phyloP scores from a whole-genome alignment of 2,888 invertebrate genomes.

The Caenorhabditis virilis region DNA sequence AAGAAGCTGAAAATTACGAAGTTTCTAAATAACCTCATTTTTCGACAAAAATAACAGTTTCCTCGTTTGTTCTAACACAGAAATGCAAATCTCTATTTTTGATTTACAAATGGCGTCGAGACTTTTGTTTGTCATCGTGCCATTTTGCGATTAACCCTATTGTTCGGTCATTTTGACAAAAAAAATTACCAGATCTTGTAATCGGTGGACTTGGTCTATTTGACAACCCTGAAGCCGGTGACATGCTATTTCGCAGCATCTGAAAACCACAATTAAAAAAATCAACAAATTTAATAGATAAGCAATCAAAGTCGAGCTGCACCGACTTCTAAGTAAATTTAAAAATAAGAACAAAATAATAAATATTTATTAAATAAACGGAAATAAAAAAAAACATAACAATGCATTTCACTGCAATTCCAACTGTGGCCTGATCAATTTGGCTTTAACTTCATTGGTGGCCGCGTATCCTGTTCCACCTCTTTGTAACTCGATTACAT shows the following conservation, averaged over 20 bases:
- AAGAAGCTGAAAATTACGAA: too few relatives aligned
- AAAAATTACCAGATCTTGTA: conserved; percentile 20
- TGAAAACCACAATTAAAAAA: not conserved
- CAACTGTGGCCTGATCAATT: conserved; percentile 61
- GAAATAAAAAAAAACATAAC: not conserved
- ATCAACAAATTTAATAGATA: not conserved
- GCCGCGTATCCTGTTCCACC: conserved; percentile 74
- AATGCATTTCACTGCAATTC: conserved; percentile 52
- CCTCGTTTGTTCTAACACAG: too few relatives aligned
- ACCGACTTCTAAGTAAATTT: conserved; percentile 13
- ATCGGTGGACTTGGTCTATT: conserved; percentile 16
- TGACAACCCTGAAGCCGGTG: conserved; percentile 15
- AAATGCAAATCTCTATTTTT: not conserved
- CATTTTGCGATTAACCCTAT: not conserved
- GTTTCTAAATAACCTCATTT: too few relatives aligned
- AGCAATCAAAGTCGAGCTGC: conserved; percentile 19
- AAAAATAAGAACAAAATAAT: conserved; percentile 1
- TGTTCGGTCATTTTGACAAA: not conserved
- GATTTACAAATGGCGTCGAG: not conserved
- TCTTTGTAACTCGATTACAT: conserved; percentile 89
- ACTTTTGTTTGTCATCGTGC: not conserved
- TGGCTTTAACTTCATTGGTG: conserved; percentile 65
- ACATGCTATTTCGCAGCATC: conserved; percentile 18
- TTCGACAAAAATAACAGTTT: too few relatives aligned
- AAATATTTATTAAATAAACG: too few relatives aligned